Base-by-base conservation (phyloP, 1,140 invertebrate species). In the Papilio polyxenes region DNA sequence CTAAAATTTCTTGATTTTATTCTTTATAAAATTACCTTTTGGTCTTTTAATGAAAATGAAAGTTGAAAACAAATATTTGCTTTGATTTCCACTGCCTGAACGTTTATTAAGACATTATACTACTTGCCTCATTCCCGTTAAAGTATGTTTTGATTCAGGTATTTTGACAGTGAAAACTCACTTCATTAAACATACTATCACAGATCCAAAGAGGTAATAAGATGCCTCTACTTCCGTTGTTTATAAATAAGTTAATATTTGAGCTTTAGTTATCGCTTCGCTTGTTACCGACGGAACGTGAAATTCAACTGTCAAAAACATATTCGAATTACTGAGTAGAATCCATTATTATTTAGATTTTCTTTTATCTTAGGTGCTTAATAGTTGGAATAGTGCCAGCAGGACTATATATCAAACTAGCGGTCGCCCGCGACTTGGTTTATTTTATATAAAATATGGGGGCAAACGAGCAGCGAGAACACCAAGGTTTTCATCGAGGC, bases 281-380 rank as follows among this genome's bases (percentile, higher is more conserved):
- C 76, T 78, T 79, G 74, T 31, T 31, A 20, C 59, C 49, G 84
- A 87, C 87, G 82, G 69, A 44, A 74, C 87, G 84, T 87, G 85
- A 87, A 87, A 88, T 88, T 62, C 15, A 85, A 88, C 77, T 87
- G 85, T 88, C 87, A 85, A 84, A 81, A 7, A 10, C 17, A n/a
- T 77, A 17, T 53, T 77, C 3, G 1, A 77, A 53, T 51, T 51
- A 31, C 44, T 31, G 13, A 31, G 23, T 49, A 76, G 6, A 49
- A 53, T 77, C 17, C 53, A 48, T 53, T 51, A 31, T 15, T 77
- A 53, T 49, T 53, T 49, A 37, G 11, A 53, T n/a, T 76, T 13
- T 53, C 75, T 51, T 13, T 76, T 76, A 53, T 20, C 48, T 76
- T 75, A 11, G 44, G 7, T 53, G 2, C 15, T 53, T 17, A 62